phyloP scores from a whole-genome alignment of 1,140 invertebrate species.

The Cyclargus thomasi region DNA sequence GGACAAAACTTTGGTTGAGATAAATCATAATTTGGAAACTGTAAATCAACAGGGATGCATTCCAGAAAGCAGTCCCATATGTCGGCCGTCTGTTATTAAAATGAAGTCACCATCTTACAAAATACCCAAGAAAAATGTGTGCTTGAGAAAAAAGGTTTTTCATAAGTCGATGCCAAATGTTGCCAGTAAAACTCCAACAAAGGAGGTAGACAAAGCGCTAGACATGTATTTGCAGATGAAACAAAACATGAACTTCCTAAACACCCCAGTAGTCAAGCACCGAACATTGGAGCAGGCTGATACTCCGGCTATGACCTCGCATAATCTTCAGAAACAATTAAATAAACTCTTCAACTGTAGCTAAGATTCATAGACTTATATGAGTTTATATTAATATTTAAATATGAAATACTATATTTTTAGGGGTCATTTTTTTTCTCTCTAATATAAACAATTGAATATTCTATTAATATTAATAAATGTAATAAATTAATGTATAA shows the following conservation, averaged over 20 bases:
- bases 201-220: conserved; percentile 40
- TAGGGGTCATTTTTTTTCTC: not conserved
- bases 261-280: conserved; percentile 45
- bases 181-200: conserved; percentile 35
- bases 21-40: conserved; percentile 23
- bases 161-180: conserved; percentile 57
- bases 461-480: not conserved
- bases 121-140: conserved; percentile 52
- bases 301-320: conserved; percentile 52
- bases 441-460: not conserved
- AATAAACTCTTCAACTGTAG: conserved; percentile 49
- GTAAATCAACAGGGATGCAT: conserved; percentile 24
- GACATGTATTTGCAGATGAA: conserved; percentile 64
- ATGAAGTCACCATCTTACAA: conserved; percentile 53
- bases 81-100: conserved; percentile 41
- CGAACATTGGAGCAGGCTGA: conserved; percentile 28
- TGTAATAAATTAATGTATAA: not conserved
- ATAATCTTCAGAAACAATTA: conserved; percentile 60
- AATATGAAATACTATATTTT: not conserved
- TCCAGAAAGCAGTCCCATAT: conserved; percentile 29
- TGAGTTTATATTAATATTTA: not conserved
- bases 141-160: conserved; percentile 52
- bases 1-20: conserved; percentile 29
- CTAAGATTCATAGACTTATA: conserved; percentile 17
- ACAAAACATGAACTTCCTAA: conserved; percentile 57